Evolutionary conservation across 92 coral and sea anemone species (phyloP).

Genomic region (Parazoanthus swiftii): DNA sequence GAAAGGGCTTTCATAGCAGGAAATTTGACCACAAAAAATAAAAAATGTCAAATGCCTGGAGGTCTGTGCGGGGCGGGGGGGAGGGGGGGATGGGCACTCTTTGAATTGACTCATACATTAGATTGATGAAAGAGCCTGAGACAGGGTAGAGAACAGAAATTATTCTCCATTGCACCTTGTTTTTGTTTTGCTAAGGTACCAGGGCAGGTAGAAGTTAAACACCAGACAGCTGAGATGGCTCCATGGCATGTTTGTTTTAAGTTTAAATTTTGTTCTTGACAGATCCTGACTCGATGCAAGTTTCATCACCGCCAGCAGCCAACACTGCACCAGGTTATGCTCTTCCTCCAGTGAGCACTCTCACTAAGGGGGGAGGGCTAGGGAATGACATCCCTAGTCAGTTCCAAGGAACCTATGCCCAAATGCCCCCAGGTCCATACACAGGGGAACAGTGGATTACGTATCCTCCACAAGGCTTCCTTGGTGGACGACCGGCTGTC

Average conservation of each 20-base stretch:
- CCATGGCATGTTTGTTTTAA: not conserved
- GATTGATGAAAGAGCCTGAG: no score
- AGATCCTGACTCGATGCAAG: constrained; percentile 68
- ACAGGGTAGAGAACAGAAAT: no score
- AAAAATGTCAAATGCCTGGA: no score
- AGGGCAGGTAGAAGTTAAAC: no score
- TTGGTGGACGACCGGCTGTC: constrained; percentile 94
- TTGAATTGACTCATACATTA: no score
- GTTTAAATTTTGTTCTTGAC: not conserved
- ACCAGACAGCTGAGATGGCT: no score
- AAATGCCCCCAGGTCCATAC: constrained; percentile 77
- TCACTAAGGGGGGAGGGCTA: constrained; percentile 81
- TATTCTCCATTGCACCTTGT: no score
- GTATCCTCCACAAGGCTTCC: constrained; percentile 83
- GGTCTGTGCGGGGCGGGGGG: no score
- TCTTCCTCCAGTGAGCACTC: constrained; percentile 97
- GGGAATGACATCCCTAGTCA: constrained; percentile 77
- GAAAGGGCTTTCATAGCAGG: no score
- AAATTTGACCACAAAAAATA: no score
- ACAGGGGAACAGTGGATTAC: constrained; percentile 93
- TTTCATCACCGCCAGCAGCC: constrained; percentile 84
- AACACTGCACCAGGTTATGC: constrained; percentile 89
- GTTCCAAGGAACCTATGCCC: constrained; percentile 83
- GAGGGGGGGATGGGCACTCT: no score
- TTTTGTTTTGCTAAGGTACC: no score